Percentiles rank a stretch among this genome's conserved stretches.
phyloP scores from a whole-genome alignment of 2,888 invertebrate species.

The Pogonocherus hispidulus region DNA sequence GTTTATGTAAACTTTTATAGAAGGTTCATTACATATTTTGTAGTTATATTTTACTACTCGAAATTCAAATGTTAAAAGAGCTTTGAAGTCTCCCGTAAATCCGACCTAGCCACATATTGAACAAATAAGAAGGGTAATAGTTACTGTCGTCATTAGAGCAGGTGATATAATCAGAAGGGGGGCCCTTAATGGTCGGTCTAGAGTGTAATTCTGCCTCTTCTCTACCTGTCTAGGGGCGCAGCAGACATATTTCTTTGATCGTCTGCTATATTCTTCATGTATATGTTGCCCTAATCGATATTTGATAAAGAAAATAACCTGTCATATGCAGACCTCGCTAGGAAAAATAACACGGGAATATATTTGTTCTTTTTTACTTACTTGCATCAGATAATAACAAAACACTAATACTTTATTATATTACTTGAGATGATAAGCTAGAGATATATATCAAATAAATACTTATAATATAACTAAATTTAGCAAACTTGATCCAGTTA shows the following conservation, averaged over 20 bases:
- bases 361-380: slow-evolving; percentile 24
- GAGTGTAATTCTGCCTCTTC: slow-evolving; percentile 27
- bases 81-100: no score
- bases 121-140: slow-evolving; percentile 30
- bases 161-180: slow-evolving; percentile 30
- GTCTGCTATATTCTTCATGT: slow-evolving; percentile 15
- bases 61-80: no score
- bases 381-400: slow-evolving; percentile 10
- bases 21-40: no score
- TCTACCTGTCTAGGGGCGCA: slow-evolving; percentile 24
- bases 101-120: no score
- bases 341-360: slow-evolving; percentile 10
- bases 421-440: not conserved
- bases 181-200: slow-evolving; percentile 20
- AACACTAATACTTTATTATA: slow-evolving; percentile 3
- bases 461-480: no score
- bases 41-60: no score
- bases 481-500: no score
- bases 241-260: slow-evolving; percentile 23
- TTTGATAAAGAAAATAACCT: slow-evolving; percentile 26
- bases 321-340: slow-evolving; percentile 35
- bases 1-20: no score
- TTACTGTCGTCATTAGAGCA: slow-evolving; percentile 27
- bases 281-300: slow-evolving; percentile 20
- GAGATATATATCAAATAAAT: no score